Evolutionary conservation across 2,888 invertebrate species (phyloP).

Genomic region (Catocala sponsa): DNA sequence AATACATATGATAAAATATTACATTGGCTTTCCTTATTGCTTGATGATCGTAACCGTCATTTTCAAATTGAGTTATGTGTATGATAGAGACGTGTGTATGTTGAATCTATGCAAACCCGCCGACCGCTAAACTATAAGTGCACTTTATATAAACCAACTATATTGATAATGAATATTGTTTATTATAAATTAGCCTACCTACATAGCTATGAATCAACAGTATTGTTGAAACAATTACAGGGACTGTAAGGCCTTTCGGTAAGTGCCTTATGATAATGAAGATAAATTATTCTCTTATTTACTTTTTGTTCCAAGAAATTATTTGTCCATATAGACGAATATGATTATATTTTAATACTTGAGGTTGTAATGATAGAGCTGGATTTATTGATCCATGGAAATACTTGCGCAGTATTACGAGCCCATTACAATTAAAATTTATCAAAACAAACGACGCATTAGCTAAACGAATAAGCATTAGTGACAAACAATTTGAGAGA

Average conservation of each 20-base stretch:
- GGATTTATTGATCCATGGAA: too few species aligned
- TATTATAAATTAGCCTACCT: neutral
- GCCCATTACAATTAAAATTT: too few species aligned
- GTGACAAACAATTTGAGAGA: neutral
- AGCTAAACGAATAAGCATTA: neutral
- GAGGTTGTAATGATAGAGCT: too few species aligned
- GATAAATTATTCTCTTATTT: neutral
- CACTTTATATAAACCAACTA: neutral
- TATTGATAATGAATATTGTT: neutral
- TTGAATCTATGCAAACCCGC: constrained; percentile 75
- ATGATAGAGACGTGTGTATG: constrained; percentile 73
- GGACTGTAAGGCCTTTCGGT: constrained; percentile 1
- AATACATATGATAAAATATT: constrained; percentile 26
- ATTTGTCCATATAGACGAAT: neutral
- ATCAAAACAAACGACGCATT: neutral
- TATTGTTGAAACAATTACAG: constrained; percentile 5
- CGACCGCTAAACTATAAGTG: constrained; percentile 60
- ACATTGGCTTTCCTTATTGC: constrained; percentile 77
- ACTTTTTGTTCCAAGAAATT: neutral
- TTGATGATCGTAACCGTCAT: constrained; percentile 75
- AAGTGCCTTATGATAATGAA: neutral
- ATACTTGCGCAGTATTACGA: too few species aligned
- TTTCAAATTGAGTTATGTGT: constrained; percentile 68
- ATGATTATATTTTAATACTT: too few species aligned
- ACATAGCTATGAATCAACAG: neutral